Conservation (phyloP, 2,888 invertebrate species). For the Noctua janthina region DNA sequence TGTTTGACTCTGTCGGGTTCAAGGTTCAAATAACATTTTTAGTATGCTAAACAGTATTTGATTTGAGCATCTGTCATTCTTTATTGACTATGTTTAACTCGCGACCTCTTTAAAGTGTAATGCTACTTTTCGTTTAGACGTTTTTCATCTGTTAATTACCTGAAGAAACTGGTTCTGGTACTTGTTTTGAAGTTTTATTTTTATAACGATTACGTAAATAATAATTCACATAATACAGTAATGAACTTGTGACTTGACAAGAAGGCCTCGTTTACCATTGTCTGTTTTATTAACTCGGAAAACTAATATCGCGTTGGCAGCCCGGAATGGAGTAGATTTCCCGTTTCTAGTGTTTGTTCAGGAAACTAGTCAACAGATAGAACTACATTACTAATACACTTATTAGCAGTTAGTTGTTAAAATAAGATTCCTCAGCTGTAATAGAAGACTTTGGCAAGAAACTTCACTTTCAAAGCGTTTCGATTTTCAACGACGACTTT, state of each 20-base stretch:
- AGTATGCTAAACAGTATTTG: conserved; percentile 11
- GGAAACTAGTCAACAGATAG: conserved; percentile 25
- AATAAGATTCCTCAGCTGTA: not conserved
- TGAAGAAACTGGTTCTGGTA: not conserved
- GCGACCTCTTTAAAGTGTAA: conserved; percentile 24
- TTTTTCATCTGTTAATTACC: not conserved
- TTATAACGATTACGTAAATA: not conserved
- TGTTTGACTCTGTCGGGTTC: conserved; percentile 10
- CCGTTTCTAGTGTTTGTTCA: conserved; percentile 20
- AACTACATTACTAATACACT: not conserved
- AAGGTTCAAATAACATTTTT: conserved; percentile 7
- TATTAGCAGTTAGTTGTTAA: not conserved
- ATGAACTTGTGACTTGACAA: not conserved
- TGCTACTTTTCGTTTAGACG: not conserved
- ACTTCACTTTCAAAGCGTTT: not conserved
- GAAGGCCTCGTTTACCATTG: not conserved
- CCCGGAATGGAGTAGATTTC: conserved; percentile 11
- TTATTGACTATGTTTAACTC: conserved; percentile 3
- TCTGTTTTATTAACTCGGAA: conserved; percentile 15
- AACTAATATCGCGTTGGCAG: conserved; percentile 21
- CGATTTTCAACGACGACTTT: not conserved
- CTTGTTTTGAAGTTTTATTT: not conserved
- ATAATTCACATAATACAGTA: not conserved
- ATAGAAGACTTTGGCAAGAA: not conserved
- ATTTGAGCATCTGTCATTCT: not conserved